A percentile compares a stretch with the other conserved stretches of the same genome.
Evolutionary conservation across 2,113 vertebrate species (phyloP).

Genomic region (Gasterosteus nipponicus): DNA sequence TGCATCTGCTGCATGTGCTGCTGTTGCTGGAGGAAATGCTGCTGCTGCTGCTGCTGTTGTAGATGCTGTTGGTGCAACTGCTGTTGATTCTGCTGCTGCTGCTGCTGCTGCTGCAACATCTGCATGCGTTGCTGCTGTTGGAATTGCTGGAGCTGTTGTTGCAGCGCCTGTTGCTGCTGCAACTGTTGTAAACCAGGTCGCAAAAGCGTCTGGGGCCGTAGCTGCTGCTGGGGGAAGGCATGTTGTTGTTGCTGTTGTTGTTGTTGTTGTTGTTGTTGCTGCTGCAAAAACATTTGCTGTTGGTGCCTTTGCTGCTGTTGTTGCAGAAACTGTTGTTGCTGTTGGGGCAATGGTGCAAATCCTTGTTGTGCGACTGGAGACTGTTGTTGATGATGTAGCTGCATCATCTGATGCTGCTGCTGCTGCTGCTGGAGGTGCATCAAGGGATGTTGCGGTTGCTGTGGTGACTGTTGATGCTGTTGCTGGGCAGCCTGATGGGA

Average conservation of each 20-base stretch:
- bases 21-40: constrained; percentile 72
- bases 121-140: constrained; percentile 79
- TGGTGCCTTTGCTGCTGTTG: constrained; percentile 81
- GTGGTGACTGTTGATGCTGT: constrained; percentile 79
- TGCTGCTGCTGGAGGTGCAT: constrained; percentile 81
- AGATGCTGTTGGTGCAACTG: constrained; percentile 78
- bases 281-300: constrained; percentile 78
- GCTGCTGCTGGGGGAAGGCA: constrained; percentile 75
- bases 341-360: constrained; percentile 78
- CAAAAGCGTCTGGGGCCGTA: constrained; percentile 75
- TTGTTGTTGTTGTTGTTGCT: constrained; percentile 78
- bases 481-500: constrained; percentile 83
- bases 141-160: constrained; percentile 81
- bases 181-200: constrained; percentile 83
- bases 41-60: constrained; percentile 77
- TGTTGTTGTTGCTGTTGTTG: constrained; percentile 83
- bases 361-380: constrained; percentile 64
- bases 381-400: constrained; percentile 65
- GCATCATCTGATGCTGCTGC: constrained; percentile 68
- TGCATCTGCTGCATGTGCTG: constrained; percentile 83
- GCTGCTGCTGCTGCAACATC: constrained; percentile 82
- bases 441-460: constrained; percentile 84
- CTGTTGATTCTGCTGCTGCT: constrained; percentile 76
- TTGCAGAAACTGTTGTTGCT: constrained; percentile 78
- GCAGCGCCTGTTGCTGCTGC: constrained; percentile 82